Evolutionary conservation across 2,888 invertebrate genomes (phyloP).

Genomic region (Aspidiotus rigidus): DNA sequence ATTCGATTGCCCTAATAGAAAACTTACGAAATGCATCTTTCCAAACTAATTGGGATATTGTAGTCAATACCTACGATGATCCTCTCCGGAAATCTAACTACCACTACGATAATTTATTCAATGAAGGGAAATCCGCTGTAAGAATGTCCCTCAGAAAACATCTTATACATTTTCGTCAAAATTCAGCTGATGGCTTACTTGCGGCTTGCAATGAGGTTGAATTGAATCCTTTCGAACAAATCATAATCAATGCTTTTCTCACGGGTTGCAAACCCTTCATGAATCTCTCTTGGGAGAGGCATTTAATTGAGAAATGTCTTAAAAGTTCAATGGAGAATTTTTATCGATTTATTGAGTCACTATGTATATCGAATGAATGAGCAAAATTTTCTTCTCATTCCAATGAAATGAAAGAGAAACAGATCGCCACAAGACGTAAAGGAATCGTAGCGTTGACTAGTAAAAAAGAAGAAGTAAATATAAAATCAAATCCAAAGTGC

Average conservation of each 20-base stretch:
- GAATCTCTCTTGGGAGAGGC: not conserved
- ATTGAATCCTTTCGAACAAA: not conserved
- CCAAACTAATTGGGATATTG: not conserved
- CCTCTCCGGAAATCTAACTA: not conserved
- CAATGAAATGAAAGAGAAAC: not conserved
- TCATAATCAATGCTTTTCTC: not conserved
- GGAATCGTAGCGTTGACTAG: not conserved
- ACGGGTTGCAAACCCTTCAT: not conserved
- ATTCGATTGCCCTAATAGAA: not conserved
- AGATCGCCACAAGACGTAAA: not conserved
- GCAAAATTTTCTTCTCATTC: not conserved
- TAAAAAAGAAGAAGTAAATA: not conserved
- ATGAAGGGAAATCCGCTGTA: not conserved
- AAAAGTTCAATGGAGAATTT: not conserved
- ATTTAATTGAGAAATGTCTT: not conserved
- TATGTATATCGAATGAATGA: not conserved
- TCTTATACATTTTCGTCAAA: not conserved
- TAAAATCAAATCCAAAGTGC: not conserved
- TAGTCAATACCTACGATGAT: not conserved
- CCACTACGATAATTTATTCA: not conserved
- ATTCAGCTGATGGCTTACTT: not conserved
- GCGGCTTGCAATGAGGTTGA: not conserved
- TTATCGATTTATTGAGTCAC: not conserved
- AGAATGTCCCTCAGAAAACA: not conserved
- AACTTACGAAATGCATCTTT: not conserved